Base-by-base conservation (phyloP, 2,113 vertebrate genomes). In the Nothobranchius furzeri region DNA sequence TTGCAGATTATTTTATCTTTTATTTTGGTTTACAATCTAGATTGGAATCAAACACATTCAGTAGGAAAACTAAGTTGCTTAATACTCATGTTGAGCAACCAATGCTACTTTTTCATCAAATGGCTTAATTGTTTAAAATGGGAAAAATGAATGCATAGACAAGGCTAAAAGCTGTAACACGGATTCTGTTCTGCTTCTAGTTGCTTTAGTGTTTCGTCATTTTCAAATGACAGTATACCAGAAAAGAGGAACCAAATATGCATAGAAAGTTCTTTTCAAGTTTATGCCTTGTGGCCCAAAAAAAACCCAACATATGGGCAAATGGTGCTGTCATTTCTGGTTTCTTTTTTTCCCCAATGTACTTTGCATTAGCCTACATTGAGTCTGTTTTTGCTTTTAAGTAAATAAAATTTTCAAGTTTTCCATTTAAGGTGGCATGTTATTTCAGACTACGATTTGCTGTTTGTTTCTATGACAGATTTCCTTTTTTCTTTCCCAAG, bases 341-440 rank as follows among this genome's bases (percentile, higher is more conserved):
- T 59, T 82, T 85, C 73, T 63, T 64, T 68, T 20, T 83, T 62
- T 78, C 78, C 76, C 60, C 58, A 68, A 48, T 85, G 65, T 82
- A 64, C 81, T 83, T 83, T 85, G 70, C 62, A 68, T 80, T 88
- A 20, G 20, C 20, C 20, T 20, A 30, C 30, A 72, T 69, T 86
- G 73, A 82, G 49, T 89, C 62, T 75, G 46, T 69, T 78, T 86
- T 84, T 81, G 76, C 68, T 82, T 84, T 75, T 75, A 30, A 83
- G 75, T 87, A 82, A 93, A 92, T 92, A 92, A 92, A 93, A 60
- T 64, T 83, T 85, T 86, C 52, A 4, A 69, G 82, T 79, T 85
- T 84, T 80, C 62, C 74, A 67, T 1, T 43, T 60, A 35, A 50
- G 12, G 8, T 46, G 55, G 50, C 37, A 12, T 25, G 10, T n/a